phyloP scores from a whole-genome alignment of 2,113 vertebrate genomes.

The Gila orcuttii region DNA sequence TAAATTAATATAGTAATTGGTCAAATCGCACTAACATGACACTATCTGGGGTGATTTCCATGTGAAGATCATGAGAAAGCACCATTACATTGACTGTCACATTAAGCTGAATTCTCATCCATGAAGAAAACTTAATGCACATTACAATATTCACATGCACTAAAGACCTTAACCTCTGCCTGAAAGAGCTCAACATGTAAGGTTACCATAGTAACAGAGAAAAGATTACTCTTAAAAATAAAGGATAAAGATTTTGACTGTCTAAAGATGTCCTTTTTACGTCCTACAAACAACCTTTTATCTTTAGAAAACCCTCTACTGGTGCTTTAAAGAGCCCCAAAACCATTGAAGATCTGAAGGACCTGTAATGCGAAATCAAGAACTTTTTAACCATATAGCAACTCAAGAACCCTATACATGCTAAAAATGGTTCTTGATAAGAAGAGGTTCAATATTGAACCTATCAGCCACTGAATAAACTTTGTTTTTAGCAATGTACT shows the following conservation, averaged over 20 bases:
- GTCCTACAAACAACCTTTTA: background rate
- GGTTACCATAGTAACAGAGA: background rate
- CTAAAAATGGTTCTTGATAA: background rate
- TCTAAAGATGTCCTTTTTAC: background rate
- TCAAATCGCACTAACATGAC: background rate
- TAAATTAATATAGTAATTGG: background rate
- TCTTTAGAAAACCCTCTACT: background rate
- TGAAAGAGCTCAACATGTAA: background rate
- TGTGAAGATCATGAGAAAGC: background rate
- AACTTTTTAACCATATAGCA: background rate
- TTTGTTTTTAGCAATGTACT: conserved; percentile 3
- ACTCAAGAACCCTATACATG: background rate
- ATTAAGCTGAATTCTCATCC: background rate
- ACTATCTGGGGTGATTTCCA: background rate
- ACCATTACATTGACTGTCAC: background rate
- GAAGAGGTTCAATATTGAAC: background rate
- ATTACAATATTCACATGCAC: background rate
- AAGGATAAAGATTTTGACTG: background rate
- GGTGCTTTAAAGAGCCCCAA: background rate
- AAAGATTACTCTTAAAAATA: background rate
- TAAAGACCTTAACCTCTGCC: background rate
- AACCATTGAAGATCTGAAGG: background rate
- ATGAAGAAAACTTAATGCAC: background rate
- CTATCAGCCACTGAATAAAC: background rate
- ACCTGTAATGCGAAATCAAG: background rate